Conservation (phyloP, 1,140 invertebrate species). For the Rhopalosiphum padi region DNA sequence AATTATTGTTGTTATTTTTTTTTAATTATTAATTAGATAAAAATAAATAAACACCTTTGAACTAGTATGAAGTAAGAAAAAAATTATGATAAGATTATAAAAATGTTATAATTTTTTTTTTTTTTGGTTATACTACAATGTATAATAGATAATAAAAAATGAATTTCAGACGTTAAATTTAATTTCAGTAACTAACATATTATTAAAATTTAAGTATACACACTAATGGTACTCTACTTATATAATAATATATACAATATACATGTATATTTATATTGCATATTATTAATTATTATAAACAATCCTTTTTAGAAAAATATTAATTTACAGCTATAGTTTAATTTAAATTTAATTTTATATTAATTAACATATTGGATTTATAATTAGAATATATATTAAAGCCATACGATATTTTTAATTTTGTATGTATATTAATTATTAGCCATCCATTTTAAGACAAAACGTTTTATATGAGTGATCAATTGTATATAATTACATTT, state of each 20-base stretch:
- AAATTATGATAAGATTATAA: not conserved
- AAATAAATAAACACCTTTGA: not conserved
- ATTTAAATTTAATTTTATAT: not conserved
- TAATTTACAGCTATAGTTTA: not conserved
- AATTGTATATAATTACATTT: slow-evolving; percentile 31
- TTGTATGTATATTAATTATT: not conserved
- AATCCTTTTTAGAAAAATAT: not conserved
- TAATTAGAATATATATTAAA: slow-evolving; percentile 2
- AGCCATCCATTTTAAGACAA: not conserved
- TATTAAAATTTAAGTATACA: not conserved
- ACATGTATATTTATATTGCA: not conserved
- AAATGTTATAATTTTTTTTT: not conserved
- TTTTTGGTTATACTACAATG: not conserved
- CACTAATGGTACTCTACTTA: not conserved
- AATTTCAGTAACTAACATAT: not conserved
- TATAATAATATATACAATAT: not conserved
- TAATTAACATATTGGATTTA: slow-evolving; percentile 10
- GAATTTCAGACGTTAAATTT: not conserved
- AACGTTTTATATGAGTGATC: not conserved
- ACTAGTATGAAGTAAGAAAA: not conserved
- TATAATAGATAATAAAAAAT: not conserved
- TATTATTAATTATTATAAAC: not conserved
- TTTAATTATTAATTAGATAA: not conserved
- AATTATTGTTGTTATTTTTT: not conserved
- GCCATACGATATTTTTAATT: not conserved